Evolutionary conservation across 2,888 invertebrate genomes (phyloP).

Genomic region (Hemaris fuciformis): DNA sequence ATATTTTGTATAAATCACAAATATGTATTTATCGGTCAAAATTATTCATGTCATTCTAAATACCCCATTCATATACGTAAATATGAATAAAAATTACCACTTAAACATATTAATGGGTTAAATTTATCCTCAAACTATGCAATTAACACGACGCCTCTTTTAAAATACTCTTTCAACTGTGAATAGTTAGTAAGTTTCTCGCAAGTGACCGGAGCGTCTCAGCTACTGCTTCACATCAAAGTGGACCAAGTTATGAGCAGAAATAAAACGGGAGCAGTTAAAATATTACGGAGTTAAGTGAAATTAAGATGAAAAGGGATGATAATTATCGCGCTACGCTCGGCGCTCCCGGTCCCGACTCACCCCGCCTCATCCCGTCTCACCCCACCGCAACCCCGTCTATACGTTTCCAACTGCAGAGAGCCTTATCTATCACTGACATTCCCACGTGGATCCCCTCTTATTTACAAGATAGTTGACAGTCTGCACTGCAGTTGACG

Average conservation of each 20-base stretch:
- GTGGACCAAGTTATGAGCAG: background rate
- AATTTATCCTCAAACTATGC: background rate
- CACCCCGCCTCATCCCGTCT: no score
- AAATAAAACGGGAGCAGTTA: background rate
- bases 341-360: background rate
- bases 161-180: background rate
- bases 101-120: background rate
- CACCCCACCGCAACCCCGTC: background rate
- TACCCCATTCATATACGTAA: background rate
- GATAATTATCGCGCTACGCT: background rate
- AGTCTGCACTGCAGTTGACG: no score
- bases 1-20: no score
- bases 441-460: background rate
- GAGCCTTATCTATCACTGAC: background rate
- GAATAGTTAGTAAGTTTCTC: background rate
- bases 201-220: background rate
- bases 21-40: no score
- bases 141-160: background rate
- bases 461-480: no score
- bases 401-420: background rate
- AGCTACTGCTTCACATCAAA: background rate
- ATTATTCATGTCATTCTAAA: no score
- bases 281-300: slow-evolving; percentile 1
- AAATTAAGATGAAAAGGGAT: background rate
- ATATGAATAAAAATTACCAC: background rate